These are phyloP conservation scores for Halichondria panicea DNA, from an alignment of 37 sponge, comb jelly and placozoan species.

Conservation along the genomic window DNA sequence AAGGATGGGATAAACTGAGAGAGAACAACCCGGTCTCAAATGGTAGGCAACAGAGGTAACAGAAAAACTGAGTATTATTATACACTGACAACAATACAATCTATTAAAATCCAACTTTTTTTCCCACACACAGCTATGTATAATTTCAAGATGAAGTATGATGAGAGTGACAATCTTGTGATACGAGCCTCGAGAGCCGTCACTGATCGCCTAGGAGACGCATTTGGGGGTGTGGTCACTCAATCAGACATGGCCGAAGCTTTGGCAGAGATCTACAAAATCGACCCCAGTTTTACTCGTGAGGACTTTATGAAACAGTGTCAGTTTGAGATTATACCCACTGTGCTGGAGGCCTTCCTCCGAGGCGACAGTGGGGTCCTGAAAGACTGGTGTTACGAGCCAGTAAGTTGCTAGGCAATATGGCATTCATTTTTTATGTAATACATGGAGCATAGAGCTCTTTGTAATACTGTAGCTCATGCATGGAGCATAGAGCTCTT, in stretches of 20 bases:
- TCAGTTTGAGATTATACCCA: constrained; percentile 85
- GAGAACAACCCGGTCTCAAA: constrained; percentile 81
- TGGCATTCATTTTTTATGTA: too few relatives aligned
- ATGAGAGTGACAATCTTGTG: constrained; percentile 91
- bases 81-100: background rate
- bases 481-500: too few relatives aligned
- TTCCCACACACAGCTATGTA: constrained; percentile 43
- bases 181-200: constrained; percentile 77
- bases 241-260: constrained; percentile 82
- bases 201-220: constrained; percentile 78
- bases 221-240: constrained; percentile 57
- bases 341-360: constrained; percentile 84
- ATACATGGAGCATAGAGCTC: too few relatives aligned
- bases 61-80: background rate
- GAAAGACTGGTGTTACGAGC: constrained; percentile 87
- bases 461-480: too few relatives aligned
- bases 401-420: constrained; percentile 39
- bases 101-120: background rate
- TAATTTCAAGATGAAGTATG: constrained; percentile 75
- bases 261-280: constrained; percentile 76
- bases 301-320: constrained; percentile 73
- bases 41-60: constrained; percentile 33
- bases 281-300: constrained; percentile 78
- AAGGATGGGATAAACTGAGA: constrained; percentile 60
- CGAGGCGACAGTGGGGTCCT: constrained; percentile 61